Conservation (phyloP, 1,140 invertebrate genomes). For the Drosophila arizonae region DNA sequence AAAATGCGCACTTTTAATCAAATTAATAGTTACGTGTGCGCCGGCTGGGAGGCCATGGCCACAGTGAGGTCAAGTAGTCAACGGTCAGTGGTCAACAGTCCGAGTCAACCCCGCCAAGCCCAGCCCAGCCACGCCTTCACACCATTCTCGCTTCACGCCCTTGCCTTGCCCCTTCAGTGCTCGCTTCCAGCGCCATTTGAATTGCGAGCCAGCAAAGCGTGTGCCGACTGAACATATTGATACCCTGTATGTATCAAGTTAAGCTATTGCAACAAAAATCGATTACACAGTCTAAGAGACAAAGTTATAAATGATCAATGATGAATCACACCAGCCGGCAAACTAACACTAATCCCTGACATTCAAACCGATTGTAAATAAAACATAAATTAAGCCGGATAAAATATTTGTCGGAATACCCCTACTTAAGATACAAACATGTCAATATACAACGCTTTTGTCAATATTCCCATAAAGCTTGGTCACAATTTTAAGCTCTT, state of each 20-base stretch:
- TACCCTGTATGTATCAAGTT: background rate
- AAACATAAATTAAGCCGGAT: too few species aligned
- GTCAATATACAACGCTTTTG: too few species aligned
- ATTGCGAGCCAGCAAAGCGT: background rate
- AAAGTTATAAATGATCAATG: too few species aligned
- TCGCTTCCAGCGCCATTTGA: slow-evolving; percentile 21
- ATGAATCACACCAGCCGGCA: too few species aligned
- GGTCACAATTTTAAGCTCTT: too few species aligned
- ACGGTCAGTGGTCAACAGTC: background rate
- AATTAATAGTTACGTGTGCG: slow-evolving; percentile 68
- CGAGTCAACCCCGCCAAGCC: background rate
- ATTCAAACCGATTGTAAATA: too few species aligned
- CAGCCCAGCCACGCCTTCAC: background rate
- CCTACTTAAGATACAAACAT: too few species aligned
- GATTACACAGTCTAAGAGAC: too few species aligned
- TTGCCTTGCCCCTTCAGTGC: background rate
- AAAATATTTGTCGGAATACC: too few species aligned
- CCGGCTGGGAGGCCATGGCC: slow-evolving; percentile 3
- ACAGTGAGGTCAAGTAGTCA: slow-evolving; percentile 41
- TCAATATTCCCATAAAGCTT: too few species aligned
- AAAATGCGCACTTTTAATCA: slow-evolving; percentile 76
- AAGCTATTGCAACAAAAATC: too few species aligned
- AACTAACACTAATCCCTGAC: too few species aligned
- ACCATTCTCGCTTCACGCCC: background rate
- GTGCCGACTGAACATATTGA: background rate